Evolutionary conservation across 2,888 invertebrate species (phyloP), one percentile per base, ranked within the genome.

Genomic region (Ernsta delagoae): DNA sequence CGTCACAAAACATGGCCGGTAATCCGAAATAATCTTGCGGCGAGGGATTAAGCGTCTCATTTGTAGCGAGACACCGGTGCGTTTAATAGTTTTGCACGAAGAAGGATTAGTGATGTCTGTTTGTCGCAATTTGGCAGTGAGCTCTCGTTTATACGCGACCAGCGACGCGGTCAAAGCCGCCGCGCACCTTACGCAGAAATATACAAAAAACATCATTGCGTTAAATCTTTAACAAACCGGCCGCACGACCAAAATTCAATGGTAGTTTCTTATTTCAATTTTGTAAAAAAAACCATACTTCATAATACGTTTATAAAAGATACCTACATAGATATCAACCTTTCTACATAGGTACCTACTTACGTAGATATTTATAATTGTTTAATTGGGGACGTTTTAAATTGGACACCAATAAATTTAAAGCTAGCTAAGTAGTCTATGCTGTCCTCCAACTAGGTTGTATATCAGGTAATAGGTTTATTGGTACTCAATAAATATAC

Each of bases 11-110:
- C 84, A 82, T 81, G 77, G 72, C 74, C 74, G 80, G 83, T 88
- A 89, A 92, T 89, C 90, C 85, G 78, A 82, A 84, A 80, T 88
- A 84, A 87, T 85, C 83, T 87, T 87, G 88, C 88, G 87, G 87
- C 75, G 74, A 78, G 77, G 85, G 87, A 86, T 89, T 87, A 84
- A 83, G 86, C 82, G 83, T 83, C 83, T 87, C 84, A 88, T 90
- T 88, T 91, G 87, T 85, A 84, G 81, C 82, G 80, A 85, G 82
- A 85, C 85, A 87, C 84, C 88, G 89, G 83, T 83, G 84, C 77
- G 80, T 85, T 88, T 86, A 83, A 81, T 83, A 83, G 81, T 84
- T 75, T 86, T 82, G 84, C 86, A 86, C 85, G 85, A 79, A 83
- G 83, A 79, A 83, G 86, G 81, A 90, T 92, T 92, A 91, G 84